Evolutionary conservation across 1,140 invertebrate species (phyloP), one percentile per base, ranked within the genome.

Genomic region (Tenebrio molitor): DNA sequence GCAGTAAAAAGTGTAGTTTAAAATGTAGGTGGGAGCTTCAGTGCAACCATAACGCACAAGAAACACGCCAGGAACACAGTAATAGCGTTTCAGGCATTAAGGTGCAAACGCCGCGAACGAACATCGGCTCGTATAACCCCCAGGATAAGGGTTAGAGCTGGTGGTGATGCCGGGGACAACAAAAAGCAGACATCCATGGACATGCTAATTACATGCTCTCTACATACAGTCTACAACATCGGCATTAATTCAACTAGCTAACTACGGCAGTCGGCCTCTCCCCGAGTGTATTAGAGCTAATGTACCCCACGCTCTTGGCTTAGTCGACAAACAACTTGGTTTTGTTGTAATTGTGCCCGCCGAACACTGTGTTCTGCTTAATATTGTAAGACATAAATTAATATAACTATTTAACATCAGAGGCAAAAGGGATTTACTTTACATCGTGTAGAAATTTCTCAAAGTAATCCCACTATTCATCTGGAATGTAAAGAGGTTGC

Each of bases 171-270:
- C 68, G 72, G 58, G 77, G 65, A 71, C 68, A 69, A 68, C 73
- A 78, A 75, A 78, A 77, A 78, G 67, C 77, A 80, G 78, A 78
- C 77, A 79, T 77, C 73, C 77, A 79, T 80, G 78, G 79, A 80
- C 79, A 80, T 80, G 79, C 78, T 80, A 80, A 80, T 80, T 80
- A 80, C 79, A 80, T 75, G 78, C 77, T 80, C 78, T 76, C 76
- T 77, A 77, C 77, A 76, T 77, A 78, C 77, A 77, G 75, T 73
- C 75, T 78, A 79, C 75, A 79, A 78, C 77, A 76, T 76, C 74
- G 76, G 78, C 77, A 80, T 80, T 80, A 80, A 80, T 80, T 80
- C 79, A 79, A 80, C 79, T 80, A 79, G 79, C 76, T 76, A 78
- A 78, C 77, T 75, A 75, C 77, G 73, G 25, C 67, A 73, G 71